Evolutionary conservation across 2,113 vertebrate species (phyloP), one percentile per base, ranked within the genome.

Genomic region (Hemibagrus wyckioides): DNA sequence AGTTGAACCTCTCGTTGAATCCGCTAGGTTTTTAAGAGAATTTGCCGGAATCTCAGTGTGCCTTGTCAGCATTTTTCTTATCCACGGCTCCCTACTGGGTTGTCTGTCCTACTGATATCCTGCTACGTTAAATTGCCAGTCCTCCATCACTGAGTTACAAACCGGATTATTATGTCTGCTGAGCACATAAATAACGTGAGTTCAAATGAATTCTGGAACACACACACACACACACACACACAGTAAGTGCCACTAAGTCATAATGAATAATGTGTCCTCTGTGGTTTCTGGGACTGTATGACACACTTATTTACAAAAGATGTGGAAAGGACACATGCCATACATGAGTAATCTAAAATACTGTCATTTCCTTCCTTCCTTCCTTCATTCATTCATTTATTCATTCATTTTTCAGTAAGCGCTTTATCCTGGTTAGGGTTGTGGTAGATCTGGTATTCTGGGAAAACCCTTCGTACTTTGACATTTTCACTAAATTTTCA

Each of bases 61-160:
- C 41, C 21, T 6, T 80, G 85, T 88, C 82, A 84, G 85, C 23
- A 15, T 81, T 54, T 52, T 76, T 63, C 76, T 61, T 65, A 88
- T 90, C 81, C 65, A 65, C 30, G 7, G 50, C 61, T 73, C 69
- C 69, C 54, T 44, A 82, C 41, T 50, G 71, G 52, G 84, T 19
- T 39, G 36, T 86, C 15, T n/a, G 17, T 50, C 25, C 65, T 79
- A 25, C 44, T 84, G 80, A 63, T 69, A 75, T 52, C 41, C 54
- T 61, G 41, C 44, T 61, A 73, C 83, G 85, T 83, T 86, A 84
- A 54, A 25, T 61, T 39, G 25, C 44, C 48, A 65, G 23, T 79
- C 56, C 4, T 41, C 39, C 80, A 67, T 88, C 80, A 25, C 80
- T 44, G 54, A 65, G 79, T 80, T 67, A 83, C 36, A 88, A 23